Evolutionary conservation across 92 coral and sea anemone species (phyloP).

Genomic region (Actinostola sp.): DNA sequence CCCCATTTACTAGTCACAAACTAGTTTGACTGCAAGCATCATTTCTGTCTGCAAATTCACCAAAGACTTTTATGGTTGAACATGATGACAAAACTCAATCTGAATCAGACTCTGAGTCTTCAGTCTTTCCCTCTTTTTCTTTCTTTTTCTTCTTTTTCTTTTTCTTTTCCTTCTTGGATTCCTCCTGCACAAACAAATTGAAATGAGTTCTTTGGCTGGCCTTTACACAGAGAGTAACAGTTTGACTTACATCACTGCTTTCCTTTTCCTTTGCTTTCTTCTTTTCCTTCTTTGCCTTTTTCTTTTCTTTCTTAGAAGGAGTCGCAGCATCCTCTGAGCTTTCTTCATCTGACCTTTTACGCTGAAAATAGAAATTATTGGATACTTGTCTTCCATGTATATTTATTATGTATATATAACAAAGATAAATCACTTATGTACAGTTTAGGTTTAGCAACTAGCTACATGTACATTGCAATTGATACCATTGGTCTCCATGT

Average conservation of each 20-base stretch:
- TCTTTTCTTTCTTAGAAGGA: slow-evolving; percentile 65
- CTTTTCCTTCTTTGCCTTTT: slow-evolving; percentile 83
- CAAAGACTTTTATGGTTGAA: not conserved
- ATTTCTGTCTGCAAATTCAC: too few relatives aligned
- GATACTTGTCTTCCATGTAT: too few relatives aligned
- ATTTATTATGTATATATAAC: too few relatives aligned
- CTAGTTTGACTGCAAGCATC: too few relatives aligned
- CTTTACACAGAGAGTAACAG: too few relatives aligned
- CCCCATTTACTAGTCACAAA: too few relatives aligned
- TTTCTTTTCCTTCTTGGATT: slow-evolving; percentile 59
- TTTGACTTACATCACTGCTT: slow-evolving; percentile 35
- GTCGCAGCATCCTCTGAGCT: slow-evolving; percentile 61
- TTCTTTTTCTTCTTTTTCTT: slow-evolving; percentile 69
- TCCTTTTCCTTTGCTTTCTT: slow-evolving; percentile 66
- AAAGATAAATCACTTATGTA: too few relatives aligned
- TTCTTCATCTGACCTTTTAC: slow-evolving; percentile 48
- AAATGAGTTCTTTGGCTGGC: not conserved
- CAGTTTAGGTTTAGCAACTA: too few relatives aligned
- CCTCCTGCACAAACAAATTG: slow-evolving; percentile 33
- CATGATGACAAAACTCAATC: not conserved
- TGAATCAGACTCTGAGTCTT: slow-evolving; percentile 54
- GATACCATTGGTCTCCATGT: too few relatives aligned
- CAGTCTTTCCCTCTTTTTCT: slow-evolving; percentile 46
- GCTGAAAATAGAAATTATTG: slow-evolving; percentile 14
- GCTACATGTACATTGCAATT: too few relatives aligned